Conservation (phyloP, 1,140 invertebrate species). For the Zaprionus ghesquierei region DNA sequence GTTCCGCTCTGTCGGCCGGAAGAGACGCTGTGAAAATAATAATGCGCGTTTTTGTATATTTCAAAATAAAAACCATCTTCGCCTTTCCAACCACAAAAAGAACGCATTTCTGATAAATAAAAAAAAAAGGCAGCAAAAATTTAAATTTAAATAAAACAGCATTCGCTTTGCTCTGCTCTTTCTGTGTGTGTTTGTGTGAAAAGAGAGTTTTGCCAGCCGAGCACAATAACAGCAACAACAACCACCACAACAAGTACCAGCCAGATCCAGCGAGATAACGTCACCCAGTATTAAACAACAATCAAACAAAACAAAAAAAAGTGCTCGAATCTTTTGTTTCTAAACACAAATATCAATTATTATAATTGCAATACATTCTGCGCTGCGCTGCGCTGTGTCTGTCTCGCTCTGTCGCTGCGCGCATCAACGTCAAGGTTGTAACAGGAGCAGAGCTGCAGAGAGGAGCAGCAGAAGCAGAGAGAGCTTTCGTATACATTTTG, state of each 20-base stretch:
- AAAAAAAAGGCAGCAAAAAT: constrained; percentile 19
- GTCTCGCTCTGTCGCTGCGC: constrained; percentile 5
- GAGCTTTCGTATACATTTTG: constrained; percentile 28
- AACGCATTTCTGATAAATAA: constrained; percentile 69
- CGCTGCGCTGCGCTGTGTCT: constrained; percentile 19
- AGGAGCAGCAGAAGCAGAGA: not conserved
- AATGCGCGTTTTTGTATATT: constrained; percentile 77
- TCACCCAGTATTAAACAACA: constrained; percentile 72
- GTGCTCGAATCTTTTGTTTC: constrained; percentile 73
- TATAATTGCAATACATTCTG: constrained; percentile 59
- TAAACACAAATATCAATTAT: constrained; percentile 61
- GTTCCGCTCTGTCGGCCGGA: constrained; percentile 38
- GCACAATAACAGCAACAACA: constrained; percentile 33
- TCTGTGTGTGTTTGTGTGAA: constrained; percentile 18
- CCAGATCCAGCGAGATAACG: constrained; percentile 61
- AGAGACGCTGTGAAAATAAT: constrained; percentile 58
- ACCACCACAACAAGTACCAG: constrained; percentile 43
- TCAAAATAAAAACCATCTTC: constrained; percentile 79
- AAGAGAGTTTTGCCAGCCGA: not conserved
- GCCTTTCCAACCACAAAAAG: constrained; percentile 79
- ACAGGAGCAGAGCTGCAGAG: constrained; percentile 30
- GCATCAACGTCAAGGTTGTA: constrained; percentile 61
- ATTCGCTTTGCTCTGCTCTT: constrained; percentile 38
- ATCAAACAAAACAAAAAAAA: no score
- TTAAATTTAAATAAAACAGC: not conserved